Conservation (phyloP, 2,113 vertebrate species). For the Anthoscopus minutus region DNA sequence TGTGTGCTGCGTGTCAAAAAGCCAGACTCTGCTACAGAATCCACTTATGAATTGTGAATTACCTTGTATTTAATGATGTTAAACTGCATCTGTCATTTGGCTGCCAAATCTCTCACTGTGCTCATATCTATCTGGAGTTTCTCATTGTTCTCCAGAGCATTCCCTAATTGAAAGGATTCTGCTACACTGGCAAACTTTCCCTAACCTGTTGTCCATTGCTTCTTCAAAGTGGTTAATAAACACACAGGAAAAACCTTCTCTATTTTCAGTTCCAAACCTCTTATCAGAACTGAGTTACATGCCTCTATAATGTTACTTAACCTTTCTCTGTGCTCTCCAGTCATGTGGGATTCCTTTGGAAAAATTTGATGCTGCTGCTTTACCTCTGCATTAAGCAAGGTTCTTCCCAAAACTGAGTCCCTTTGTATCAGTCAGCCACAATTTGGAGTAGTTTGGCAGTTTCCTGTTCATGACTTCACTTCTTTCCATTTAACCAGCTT, state of each 20-base stretch:
- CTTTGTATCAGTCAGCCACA: not conserved
- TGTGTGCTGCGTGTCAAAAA: not conserved
- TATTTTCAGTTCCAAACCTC: not conserved
- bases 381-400: not conserved
- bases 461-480: not conserved
- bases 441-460: not conserved
- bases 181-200: constrained; percentile 8
- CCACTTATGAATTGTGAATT: constrained; percentile 20
- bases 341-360: not conserved
- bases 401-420: not conserved
- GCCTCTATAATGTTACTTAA: not conserved
- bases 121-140: constrained; percentile 4
- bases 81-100: constrained; percentile 21
- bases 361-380: not conserved
- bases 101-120: constrained; percentile 18
- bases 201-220: not conserved
- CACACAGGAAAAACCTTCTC: not conserved
- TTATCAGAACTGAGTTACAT: not conserved
- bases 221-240: constrained; percentile 10
- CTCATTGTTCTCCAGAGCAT: constrained; percentile 28
- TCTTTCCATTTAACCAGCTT: not conserved
- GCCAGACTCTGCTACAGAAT: not conserved
- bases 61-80: constrained; percentile 12
- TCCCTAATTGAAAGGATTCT: constrained; percentile 47
- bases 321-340: not conserved